Conservation (phyloP, 2,888 invertebrate genomes). For the Neria commutata region DNA sequence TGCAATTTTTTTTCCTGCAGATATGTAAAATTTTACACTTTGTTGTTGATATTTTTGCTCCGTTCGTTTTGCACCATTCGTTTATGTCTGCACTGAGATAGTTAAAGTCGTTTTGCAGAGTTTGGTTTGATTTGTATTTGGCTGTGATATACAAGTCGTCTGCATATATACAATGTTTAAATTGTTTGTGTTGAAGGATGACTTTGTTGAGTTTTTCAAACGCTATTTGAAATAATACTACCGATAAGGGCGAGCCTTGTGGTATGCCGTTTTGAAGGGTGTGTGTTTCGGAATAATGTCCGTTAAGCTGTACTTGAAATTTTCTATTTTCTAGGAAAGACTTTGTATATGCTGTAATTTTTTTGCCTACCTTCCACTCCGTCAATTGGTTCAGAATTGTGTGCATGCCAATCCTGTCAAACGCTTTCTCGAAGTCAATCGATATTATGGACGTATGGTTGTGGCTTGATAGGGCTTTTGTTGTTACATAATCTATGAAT, state of each 20-base stretch:
- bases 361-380: conserved; percentile 6
- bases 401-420: conserved; percentile 5
- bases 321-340: not conserved
- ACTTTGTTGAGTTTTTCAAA: no score
- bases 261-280: not conserved
- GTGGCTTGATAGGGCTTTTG: not conserved
- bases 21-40: no score
- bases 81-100: no score
- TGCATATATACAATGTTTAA: no score
- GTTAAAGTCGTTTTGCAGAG: no score
- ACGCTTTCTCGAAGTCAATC: conserved; percentile 4
- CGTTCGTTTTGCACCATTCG: no score
- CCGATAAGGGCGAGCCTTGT: not conserved
- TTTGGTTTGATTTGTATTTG: no score
- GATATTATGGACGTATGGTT: conserved; percentile 11
- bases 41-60: no score
- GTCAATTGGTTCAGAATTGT: conserved; percentile 6
- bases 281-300: not conserved
- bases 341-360: conserved; percentile 4
- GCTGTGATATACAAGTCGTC: no score
- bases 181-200: no score
- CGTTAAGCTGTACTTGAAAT: not conserved
- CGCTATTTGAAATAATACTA: no score
- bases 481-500: not conserved
- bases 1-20: conserved; percentile 7